Evolutionary conservation across 2,113 vertebrate genomes (phyloP), one percentile per base, ranked within the genome.

Genomic region (Syngnathus scovelli): DNA sequence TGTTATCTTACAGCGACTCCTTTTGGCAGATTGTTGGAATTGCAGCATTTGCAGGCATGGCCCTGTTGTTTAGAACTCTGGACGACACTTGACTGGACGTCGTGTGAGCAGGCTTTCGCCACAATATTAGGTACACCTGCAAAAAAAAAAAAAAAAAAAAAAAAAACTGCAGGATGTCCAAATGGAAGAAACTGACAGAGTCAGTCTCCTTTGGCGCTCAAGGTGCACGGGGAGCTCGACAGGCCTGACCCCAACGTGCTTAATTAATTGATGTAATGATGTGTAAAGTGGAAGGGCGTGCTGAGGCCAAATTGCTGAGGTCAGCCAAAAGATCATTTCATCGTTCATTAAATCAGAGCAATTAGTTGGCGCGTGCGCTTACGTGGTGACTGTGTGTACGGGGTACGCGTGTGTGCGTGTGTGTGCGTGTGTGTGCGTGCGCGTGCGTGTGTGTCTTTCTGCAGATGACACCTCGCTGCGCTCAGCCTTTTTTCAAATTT

Each of bases 1-100:
- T 18, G 16, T 68, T 39, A 44, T 64, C 62, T 38, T 70, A 36
- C 66, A 86, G 64, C 76, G 85, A 37, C 81, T 71, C 65, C 87
- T 78, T 70, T 68, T 82, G 87, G 12, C 6, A 1, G 0, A 0
- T 48, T 1, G 0, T 2, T 1, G 7, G 37, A 36, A 70, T 44
- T 77, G 54, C 81, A 81, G 54, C 41, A 23, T 44, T 1, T 36
- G 13, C 13, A 7, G 15, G 27, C 13, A n/a, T 4, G 49, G 19
- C 19, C 19, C 21, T 19, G 46, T 18, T 49, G 41, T 43, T 43
- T 3, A 33, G 27, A 33, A 33, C 27, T 33, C 27, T 33, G 27
- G 27, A 33, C 27, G 27, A 33, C 27, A 33, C 27, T 33, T 33
- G 27, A 33, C 27, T 33, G 27, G 27, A 33, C 27, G 27, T 33